These are phyloP conservation scores for Ephydatia muelleri DNA, from an alignment of 37 sponge, comb jelly and placozoan species.

Conservation along the genomic window DNA sequence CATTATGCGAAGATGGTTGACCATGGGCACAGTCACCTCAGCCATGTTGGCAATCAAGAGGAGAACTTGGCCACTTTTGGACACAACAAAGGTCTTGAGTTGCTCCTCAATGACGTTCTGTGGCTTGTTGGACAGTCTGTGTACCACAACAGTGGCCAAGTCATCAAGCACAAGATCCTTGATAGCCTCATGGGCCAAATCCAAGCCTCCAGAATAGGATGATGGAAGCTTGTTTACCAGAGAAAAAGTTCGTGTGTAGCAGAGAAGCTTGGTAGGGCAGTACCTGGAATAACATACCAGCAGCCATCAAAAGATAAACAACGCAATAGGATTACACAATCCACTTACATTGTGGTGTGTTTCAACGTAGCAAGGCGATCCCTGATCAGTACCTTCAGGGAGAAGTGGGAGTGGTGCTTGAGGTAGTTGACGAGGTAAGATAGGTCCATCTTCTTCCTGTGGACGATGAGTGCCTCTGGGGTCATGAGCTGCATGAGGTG, in stretches of 20 bases:
- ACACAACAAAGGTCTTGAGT: conserved; percentile 41
- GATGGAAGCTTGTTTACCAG: conserved; percentile 74
- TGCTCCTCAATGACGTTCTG: conserved; percentile 7
- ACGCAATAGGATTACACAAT: neutral
- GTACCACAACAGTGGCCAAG: neutral
- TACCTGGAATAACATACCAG: neutral
- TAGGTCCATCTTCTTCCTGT: conserved; percentile 48
- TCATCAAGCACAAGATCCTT: neutral
- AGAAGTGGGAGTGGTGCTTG: conserved; percentile 81
- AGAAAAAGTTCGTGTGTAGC: conserved; percentile 83
- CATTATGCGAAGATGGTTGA: conserved; percentile 81
- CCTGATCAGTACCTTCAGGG: conserved; percentile 57
- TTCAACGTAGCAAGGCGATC: neutral
- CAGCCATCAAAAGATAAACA: neutral
- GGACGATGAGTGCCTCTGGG: conserved; percentile 62
- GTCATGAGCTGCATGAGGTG: conserved; percentile 78
- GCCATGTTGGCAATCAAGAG: conserved; percentile 63
- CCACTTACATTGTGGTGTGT: neutral
- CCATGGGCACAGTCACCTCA: conserved; percentile 50
- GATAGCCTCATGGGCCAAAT: neutral
- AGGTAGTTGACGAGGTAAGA: conserved; percentile 77
- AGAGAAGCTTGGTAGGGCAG: conserved; percentile 73
- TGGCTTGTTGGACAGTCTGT: neutral
- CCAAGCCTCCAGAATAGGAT: conserved; percentile 20
- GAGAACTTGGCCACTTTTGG: conserved; percentile 33